Evolutionary conservation across 2,113 vertebrate genomes (phyloP).

Genomic region (Calyptommatus sinebrachiatus): DNA sequence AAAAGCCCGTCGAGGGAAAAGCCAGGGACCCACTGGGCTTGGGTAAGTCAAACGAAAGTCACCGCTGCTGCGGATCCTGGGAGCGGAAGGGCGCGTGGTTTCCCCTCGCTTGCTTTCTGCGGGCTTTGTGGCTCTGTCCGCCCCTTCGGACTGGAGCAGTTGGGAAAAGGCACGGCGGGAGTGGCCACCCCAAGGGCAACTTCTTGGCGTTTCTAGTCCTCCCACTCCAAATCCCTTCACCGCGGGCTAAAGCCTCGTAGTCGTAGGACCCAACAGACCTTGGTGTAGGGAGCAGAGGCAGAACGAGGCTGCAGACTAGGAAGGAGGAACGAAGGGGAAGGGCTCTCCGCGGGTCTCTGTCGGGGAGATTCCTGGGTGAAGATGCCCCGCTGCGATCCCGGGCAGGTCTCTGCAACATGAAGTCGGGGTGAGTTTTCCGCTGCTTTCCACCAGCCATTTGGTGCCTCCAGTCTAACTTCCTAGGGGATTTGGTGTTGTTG

Average conservation of each 20-base stretch:
- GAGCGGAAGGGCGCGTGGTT: constrained; percentile 12
- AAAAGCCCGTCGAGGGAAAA: constrained; percentile 56
- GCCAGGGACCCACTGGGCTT: constrained; percentile 47
- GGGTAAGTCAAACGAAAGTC: constrained; percentile 57
- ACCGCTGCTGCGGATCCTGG: constrained; percentile 21
- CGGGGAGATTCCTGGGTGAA: too few species aligned
- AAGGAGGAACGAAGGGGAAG: not conserved
- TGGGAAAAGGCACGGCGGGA: constrained; percentile 52
- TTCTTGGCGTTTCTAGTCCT: constrained; percentile 1
- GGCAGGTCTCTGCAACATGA: not conserved
- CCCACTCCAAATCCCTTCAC: not conserved
- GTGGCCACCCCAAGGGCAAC: constrained; percentile 15
- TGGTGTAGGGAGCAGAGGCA: not conserved
- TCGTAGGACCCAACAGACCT: not conserved
- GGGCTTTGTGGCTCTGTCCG: constrained; percentile 8
- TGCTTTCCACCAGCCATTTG: not conserved
- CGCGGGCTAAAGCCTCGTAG: not conserved
- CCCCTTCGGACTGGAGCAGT: constrained; percentile 10
- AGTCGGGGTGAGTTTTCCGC: not conserved
- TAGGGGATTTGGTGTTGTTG: not conserved
- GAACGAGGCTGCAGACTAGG: too few species aligned
- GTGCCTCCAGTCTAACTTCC: not conserved
- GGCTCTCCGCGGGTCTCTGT: too few species aligned
- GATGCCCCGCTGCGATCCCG: too few species aligned
- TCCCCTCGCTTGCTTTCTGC: constrained; percentile 5